phyloP scores from a whole-genome alignment of 2,797 vertebrate species.

The Margarornis squamiger region DNA sequence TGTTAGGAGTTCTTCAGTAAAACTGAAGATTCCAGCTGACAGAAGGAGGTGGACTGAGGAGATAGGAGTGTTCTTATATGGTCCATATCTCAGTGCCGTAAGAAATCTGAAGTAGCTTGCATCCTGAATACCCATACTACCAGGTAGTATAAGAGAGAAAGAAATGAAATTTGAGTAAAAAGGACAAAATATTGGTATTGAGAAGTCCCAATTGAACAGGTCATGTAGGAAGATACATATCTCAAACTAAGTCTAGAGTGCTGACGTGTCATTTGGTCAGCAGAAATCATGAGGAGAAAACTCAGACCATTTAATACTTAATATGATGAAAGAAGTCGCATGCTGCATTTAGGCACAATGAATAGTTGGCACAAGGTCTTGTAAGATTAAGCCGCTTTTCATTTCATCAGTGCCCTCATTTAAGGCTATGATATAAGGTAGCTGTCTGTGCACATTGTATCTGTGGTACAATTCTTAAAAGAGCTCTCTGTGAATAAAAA shows the following conservation, averaged over 20 bases:
- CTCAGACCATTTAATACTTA: neutral
- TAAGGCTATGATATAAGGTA: neutral
- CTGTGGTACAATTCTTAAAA: neutral
- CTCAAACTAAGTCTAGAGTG: neutral
- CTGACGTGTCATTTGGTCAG: neutral
- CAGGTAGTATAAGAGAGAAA: neutral
- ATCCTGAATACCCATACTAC: neutral
- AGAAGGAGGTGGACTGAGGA: neutral
- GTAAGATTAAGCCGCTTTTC: neutral
- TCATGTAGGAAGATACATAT: neutral
- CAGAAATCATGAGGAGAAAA: neutral
- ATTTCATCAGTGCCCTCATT: accelerated
- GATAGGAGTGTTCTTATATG: neutral
- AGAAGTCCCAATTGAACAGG: neutral
- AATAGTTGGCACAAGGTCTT: neutral
- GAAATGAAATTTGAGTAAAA: neutral
- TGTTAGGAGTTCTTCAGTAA: neutral
- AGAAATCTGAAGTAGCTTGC: neutral
- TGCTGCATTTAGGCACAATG: neutral
- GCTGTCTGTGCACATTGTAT: neutral
- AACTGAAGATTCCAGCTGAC: neutral
- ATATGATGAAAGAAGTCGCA: neutral
- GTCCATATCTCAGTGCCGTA: neutral
- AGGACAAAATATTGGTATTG: neutral
- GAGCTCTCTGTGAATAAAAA: neutral